phyloP scores from a whole-genome alignment of 2,888 invertebrate genomes.

The Nomada fucata region DNA sequence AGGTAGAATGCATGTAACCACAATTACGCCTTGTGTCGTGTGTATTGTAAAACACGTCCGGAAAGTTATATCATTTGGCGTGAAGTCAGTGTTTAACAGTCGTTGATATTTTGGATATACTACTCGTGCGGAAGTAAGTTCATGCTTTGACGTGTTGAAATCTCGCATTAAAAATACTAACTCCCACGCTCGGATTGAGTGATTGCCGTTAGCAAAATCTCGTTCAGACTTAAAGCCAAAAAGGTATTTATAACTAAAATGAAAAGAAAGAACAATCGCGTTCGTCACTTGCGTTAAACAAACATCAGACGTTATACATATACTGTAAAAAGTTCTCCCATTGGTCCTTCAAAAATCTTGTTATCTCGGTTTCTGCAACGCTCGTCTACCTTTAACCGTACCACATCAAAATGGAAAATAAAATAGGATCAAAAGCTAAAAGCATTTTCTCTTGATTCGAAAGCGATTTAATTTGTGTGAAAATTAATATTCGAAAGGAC shows the following conservation, averaged over 20 bases:
- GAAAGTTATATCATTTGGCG: neutral
- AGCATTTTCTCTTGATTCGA: no score
- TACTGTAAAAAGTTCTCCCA: neutral
- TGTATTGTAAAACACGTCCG: neutral
- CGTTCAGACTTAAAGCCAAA: neutral
- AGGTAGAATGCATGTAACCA: no score
- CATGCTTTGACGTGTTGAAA: neutral
- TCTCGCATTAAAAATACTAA: neutral
- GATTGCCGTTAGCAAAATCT: neutral
- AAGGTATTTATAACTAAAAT: neutral
- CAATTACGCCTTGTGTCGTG: no score
- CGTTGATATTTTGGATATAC: conserved; percentile 1
- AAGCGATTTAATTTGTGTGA: no score
- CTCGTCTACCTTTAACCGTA: no score
- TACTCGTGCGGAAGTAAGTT: conserved; percentile 1
- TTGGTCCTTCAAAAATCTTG: neutral
- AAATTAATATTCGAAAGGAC: no score
- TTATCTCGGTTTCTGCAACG: no score
- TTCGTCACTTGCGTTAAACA: neutral
- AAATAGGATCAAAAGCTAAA: no score
- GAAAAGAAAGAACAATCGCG: neutral
- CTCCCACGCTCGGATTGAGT: neutral
- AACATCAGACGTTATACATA: neutral
- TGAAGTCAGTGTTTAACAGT: neutral
- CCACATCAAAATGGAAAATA: no score